Conservation (phyloP, 2,888 invertebrate species). For the Drosophila buzzatii region DNA sequence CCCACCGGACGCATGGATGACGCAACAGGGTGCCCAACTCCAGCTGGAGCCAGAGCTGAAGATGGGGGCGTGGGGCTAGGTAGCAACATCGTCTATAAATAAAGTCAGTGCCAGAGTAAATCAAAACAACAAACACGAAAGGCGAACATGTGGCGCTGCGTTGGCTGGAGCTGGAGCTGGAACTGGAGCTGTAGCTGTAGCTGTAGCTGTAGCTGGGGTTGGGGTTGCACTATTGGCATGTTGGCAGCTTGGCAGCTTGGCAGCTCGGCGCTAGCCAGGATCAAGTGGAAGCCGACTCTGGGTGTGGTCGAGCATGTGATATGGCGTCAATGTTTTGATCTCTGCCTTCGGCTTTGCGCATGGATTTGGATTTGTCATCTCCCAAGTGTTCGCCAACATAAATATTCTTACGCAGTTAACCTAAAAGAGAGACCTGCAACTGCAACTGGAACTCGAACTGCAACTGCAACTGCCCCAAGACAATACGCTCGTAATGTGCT, state of each 20-base stretch:
- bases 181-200: background rate
- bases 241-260: slow-evolving; percentile 56
- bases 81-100: slow-evolving; percentile 76
- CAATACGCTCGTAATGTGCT: slow-evolving; percentile 67
- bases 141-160: slow-evolving; percentile 67
- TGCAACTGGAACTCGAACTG: background rate
- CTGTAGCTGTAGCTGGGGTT: background rate
- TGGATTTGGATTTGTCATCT: slow-evolving; percentile 73
- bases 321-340: slow-evolving; percentile 51
- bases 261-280: slow-evolving; percentile 60
- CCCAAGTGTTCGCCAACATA: slow-evolving; percentile 59
- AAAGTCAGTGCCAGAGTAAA: slow-evolving; percentile 76
- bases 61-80: slow-evolving; percentile 4
- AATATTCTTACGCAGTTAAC: slow-evolving; percentile 63
- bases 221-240: slow-evolving; percentile 33
- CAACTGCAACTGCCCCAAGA: slow-evolving; percentile 27
- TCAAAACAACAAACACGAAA: slow-evolving; percentile 76
- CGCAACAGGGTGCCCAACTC: slow-evolving; percentile 79
- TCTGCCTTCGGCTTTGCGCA: slow-evolving; percentile 26
- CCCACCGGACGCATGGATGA: slow-evolving; percentile 80
- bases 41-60: background rate
- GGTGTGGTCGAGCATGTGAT: slow-evolving; percentile 69
- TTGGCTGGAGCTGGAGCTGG: slow-evolving; percentile 26
- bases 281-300: slow-evolving; percentile 73
- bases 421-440: background rate